phyloP scores from a whole-genome alignment of 2,113 vertebrate species.

The Apodemus speciosus region DNA sequence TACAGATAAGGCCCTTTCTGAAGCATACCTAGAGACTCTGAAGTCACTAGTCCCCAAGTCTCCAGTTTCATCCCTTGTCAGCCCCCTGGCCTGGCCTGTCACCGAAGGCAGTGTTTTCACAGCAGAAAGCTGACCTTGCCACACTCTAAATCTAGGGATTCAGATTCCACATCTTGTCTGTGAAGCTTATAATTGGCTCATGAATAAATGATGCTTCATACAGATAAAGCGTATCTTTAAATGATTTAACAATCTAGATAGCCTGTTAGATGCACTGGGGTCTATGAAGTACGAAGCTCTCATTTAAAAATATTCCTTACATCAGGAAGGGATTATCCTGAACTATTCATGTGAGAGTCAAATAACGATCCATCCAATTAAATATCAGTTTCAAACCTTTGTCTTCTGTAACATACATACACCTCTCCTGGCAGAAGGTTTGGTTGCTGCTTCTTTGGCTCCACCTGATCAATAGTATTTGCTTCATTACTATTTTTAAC shows the following conservation, averaged over 20 bases:
- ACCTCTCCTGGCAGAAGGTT: neutral
- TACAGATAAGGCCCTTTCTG: neutral
- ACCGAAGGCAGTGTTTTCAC: neutral
- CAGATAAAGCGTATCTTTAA: neutral
- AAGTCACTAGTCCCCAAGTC: neutral
- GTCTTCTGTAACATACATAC: neutral
- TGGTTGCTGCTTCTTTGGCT: neutral
- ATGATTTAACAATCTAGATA: slow-evolving; percentile 33
- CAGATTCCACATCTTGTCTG: neutral
- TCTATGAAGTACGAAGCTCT: slow-evolving; percentile 15
- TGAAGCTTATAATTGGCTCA: neutral
- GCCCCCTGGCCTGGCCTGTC: neutral
- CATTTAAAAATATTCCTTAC: slow-evolving; percentile 1
- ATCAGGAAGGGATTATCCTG: neutral
- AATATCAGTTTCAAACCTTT: neutral
- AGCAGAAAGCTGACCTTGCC: neutral
- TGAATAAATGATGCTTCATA: slow-evolving; percentile 26
- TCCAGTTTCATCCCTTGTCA: neutral
- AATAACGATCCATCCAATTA: neutral
- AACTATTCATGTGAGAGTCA: neutral
- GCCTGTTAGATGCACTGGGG: neutral
- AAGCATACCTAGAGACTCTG: neutral
- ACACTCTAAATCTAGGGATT: neutral
- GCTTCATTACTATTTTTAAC: neutral
- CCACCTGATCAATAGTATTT: neutral